Evolutionary conservation across 2,888 invertebrate species (phyloP), one percentile per base, ranked within the genome.

Genomic region (Ennomos quercinarius): DNA sequence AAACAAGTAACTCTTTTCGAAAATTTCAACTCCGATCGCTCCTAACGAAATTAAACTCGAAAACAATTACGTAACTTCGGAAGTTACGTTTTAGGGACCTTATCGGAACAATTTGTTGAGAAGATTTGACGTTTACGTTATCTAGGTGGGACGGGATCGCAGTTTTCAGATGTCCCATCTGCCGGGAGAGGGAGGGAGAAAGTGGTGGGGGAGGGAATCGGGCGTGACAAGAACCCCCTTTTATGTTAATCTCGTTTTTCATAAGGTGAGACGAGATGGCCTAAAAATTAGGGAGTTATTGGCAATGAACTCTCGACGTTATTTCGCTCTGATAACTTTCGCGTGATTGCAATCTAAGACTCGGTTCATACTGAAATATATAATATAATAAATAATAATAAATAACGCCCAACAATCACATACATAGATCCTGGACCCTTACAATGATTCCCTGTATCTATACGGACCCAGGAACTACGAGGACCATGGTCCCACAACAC

Each of bases 21-120:
- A 62, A 60, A 49, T 57, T 46, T 46, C 53, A 44, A 52, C 48
- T 57, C 54, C 57, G 60, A 64, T 66, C 57, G 46, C 49, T 52
- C 37, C 39, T 45, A 61, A 53, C 54, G 45, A 61, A 66, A 70
- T 69, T 64, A 61, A 67, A 67, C 60, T 58, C 54, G 47, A 62
- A 66, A 67, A 66, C 61, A 67, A 67, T 70, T 67, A 67, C 60
- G 57, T 44, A 70, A 71, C 59, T 70, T 66, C 62, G 60, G 54
- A 53, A 61, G 59, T 60, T 66, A 57, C 56, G 57, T 54, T 54
- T 48, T 50, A 59, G 57, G 59, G 57, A 63, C 71, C 74, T 80
- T 80, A 80, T 80, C 79, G 70, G 68, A 12, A 68, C 73, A 74
- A 74, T 78, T 80, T 72, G 71, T 71, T 66, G 62, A 53, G 57